phyloP scores from a whole-genome alignment of 2,797 vertebrate species.

The Pseudomugil gertrudae region DNA sequence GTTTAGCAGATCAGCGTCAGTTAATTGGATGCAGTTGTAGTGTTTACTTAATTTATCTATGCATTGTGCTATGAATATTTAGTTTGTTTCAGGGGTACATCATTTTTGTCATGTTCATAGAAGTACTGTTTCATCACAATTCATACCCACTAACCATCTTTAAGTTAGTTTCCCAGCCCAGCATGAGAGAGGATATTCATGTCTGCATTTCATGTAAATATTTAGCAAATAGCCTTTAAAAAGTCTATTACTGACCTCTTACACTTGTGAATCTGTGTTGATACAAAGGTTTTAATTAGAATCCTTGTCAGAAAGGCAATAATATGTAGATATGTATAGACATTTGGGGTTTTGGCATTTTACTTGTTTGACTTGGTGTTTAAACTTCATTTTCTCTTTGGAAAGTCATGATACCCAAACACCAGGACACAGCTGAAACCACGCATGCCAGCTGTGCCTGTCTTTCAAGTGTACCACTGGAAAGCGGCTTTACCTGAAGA shows the following conservation, averaged over 20 bases:
- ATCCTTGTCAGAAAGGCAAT: conserved; percentile 97
- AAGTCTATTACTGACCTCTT: conserved; percentile 83
- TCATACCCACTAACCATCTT: conserved; percentile 46
- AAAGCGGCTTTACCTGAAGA: conserved; percentile 83
- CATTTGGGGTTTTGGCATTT: conserved; percentile 74
- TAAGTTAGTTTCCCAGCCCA: conserved; percentile 59
- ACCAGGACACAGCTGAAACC: conserved; percentile 84
- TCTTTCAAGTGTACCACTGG: conserved; percentile 88
- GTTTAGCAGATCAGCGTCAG: conserved; percentile 78
- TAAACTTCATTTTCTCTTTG: conserved; percentile 52
- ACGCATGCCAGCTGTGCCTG: conserved; percentile 89
- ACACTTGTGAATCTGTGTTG: conserved; percentile 81
- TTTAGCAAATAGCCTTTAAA: conserved; percentile 83
- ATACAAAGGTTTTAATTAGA: conserved; percentile 89
- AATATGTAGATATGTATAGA: conserved; percentile 95
- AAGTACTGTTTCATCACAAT: conserved; percentile 41
- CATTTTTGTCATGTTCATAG: conserved; percentile 62
- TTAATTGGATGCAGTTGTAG: conserved; percentile 89
- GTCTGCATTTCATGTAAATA: conserved; percentile 78
- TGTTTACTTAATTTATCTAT: conserved; percentile 92
- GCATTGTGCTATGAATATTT: conserved; percentile 88
- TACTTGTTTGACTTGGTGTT: conserved; percentile 66
- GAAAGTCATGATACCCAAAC: conserved; percentile 63
- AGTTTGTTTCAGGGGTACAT: conserved; percentile 78
- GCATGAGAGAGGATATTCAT: conserved; percentile 57